Percentiles rank a stretch among this genome's conserved stretches.
phyloP scores from a whole-genome alignment of 2,888 invertebrate species.

The Kryphioiulus occultus region DNA sequence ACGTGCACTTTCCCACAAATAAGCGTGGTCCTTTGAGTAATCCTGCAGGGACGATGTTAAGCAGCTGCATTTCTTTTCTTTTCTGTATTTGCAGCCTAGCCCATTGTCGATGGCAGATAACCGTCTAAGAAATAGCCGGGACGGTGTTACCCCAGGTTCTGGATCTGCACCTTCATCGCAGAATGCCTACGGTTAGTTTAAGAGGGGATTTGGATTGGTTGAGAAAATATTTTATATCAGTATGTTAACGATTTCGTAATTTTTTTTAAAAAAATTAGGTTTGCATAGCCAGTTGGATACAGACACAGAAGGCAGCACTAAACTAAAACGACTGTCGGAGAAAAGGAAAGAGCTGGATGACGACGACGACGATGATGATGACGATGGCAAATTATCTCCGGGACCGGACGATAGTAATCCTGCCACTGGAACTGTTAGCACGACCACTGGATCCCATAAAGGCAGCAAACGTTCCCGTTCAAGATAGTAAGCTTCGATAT shows the following conservation, averaged over 20 bases:
- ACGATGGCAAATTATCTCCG: conserved; percentile 46
- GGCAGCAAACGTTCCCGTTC: conserved; percentile 73
- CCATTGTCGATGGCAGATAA: conserved; percentile 53
- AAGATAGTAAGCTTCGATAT: conserved; percentile 65
- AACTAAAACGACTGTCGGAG: conserved; percentile 52
- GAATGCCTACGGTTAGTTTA: conserved; percentile 44
- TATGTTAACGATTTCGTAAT: too few species aligned
- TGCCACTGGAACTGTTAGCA: conserved; percentile 53
- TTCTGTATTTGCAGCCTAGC: conserved; percentile 49
- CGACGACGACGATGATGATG: conserved; percentile 48
- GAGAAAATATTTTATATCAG: too few species aligned
- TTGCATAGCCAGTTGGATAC: conserved; percentile 52
- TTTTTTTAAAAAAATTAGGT: conserved; percentile 42
- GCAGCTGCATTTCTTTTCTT: neutral
- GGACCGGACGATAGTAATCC: conserved; percentile 17
- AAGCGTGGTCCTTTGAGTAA: neutral
- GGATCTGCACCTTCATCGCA: conserved; percentile 41
- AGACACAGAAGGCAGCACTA: conserved; percentile 52
- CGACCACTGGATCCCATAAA: conserved; percentile 68
- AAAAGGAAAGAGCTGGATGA: conserved; percentile 54
- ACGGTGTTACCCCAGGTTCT: conserved; percentile 50
- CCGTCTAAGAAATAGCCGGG: conserved; percentile 51
- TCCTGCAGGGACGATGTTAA: neutral
- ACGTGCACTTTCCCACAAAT: neutral
- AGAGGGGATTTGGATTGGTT: neutral